A percentile compares a stretch with the other conserved stretches of the same genome.
These are phyloP conservation scores for Halictus rubicundus DNA, from an alignment of 1,140 invertebrate species.

Conservation along the genomic window DNA sequence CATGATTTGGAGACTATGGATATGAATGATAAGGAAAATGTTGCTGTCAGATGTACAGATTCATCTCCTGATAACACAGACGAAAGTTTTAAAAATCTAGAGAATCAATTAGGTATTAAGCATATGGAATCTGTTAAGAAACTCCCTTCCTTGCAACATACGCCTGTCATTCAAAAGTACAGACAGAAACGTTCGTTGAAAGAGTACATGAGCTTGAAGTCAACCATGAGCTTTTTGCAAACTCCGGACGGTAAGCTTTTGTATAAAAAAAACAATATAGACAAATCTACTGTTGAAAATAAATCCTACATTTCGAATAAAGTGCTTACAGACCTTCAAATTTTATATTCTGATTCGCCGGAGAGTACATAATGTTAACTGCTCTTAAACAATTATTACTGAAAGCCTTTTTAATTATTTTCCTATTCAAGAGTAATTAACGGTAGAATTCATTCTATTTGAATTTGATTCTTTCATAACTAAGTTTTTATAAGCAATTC, in stretches of 20 bases:
- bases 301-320: constrained; percentile 55
- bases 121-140: background rate
- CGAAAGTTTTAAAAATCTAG: constrained; percentile 48
- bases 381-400: background rate
- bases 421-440: no score
- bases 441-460: no score
- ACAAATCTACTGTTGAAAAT: constrained; percentile 32
- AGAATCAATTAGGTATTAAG: constrained; percentile 29
- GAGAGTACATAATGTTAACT: constrained; percentile 9
- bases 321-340: constrained; percentile 59
- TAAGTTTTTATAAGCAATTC: no score
- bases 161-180: background rate
- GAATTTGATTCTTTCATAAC: no score
- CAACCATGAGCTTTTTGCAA: constrained; percentile 58
- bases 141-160: background rate
- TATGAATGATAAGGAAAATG: constrained; percentile 39
- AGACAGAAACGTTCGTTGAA: constrained; percentile 46
- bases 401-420: no score
- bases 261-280: background rate
- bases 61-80: background rate
- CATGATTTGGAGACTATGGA: background rate
- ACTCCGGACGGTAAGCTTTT: constrained; percentile 62
- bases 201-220: constrained; percentile 68
- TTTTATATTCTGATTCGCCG: constrained; percentile 63
- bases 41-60: no score